Percentiles rank a stretch among this genome's conserved stretches.
phyloP scores from a whole-genome alignment of 2,797 vertebrate genomes.

The Scleropages formosus region DNA sequence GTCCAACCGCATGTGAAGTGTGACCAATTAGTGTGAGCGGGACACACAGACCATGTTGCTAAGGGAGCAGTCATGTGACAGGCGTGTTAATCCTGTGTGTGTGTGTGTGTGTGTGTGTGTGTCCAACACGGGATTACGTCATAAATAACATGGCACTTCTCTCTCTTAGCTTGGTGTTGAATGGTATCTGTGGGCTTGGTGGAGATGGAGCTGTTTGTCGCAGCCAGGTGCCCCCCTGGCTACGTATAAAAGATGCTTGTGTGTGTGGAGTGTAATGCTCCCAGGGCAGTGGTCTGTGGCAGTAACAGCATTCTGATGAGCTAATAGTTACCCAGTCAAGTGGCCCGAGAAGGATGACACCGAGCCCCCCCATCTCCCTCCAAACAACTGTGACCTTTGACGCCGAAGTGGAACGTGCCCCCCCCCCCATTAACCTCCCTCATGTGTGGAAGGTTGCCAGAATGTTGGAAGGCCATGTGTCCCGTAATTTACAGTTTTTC shows the following conservation, averaged over 20 bases:
- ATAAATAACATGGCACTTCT: no score
- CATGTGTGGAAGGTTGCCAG: slow-evolving; percentile 41
- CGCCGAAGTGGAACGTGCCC: slow-evolving; percentile 48
- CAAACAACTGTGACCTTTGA: slow-evolving; percentile 39
- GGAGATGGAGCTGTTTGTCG: not conserved
- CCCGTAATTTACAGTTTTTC: slow-evolving; percentile 41
- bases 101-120: not conserved
- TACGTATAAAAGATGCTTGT: not conserved
- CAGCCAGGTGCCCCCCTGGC: not conserved
- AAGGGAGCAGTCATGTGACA: not conserved
- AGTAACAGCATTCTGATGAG: slow-evolving; percentile 54
- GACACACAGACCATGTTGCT: not conserved
- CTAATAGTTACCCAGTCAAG: slow-evolving; percentile 40
- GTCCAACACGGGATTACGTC: no score
- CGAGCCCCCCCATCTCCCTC: slow-evolving; percentile 22
- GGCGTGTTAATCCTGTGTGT: not conserved
- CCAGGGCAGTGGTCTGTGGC: slow-evolving; percentile 3
- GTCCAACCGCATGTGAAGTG: slow-evolving; percentile 10
- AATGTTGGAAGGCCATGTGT: no score
- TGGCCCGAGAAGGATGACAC: no score
- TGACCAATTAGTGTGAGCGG: not conserved
- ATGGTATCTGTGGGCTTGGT: no score
- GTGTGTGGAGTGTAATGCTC: slow-evolving; percentile 21
- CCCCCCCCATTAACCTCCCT: slow-evolving; percentile 44
- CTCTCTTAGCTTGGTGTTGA: no score